Evolutionary conservation across 2,888 invertebrate species (phyloP).

Genomic region (Phortica okadai): DNA sequence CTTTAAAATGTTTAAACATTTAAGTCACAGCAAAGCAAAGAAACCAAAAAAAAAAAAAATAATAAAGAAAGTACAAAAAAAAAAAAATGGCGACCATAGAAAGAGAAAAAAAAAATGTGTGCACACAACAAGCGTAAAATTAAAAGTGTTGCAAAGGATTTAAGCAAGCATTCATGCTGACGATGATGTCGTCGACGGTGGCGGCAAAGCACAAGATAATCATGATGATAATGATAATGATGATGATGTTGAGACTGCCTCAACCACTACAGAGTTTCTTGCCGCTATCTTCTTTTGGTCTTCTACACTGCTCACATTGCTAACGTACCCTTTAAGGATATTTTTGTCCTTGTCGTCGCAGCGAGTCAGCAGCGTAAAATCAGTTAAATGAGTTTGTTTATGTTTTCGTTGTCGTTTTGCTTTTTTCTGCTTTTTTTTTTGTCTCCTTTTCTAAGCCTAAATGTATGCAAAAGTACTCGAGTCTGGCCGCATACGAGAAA

Average conservation of each 20-base stretch:
- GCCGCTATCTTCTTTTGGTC: neutral
- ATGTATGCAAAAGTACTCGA: conserved; percentile 52
- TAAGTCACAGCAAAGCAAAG: neutral
- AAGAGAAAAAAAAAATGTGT: no score
- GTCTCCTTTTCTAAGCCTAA: conserved; percentile 38
- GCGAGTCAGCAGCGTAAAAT: conserved; percentile 50
- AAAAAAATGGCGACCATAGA: neutral
- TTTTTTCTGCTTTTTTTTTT: conserved; percentile 8
- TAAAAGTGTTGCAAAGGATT: conserved; percentile 26
- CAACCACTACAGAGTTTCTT: neutral
- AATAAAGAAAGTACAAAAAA: neutral
- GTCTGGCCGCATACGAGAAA: no score
- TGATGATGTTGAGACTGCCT: neutral
- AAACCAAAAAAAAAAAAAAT: neutral
- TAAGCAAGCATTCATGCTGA: conserved; percentile 2
- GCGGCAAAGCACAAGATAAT: no score
- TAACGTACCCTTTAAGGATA: conserved; percentile 51
- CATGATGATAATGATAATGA: neutral
- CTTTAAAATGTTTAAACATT: conserved; percentile 19
- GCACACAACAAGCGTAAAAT: conserved; percentile 25
- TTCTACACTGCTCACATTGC: conserved; percentile 9
- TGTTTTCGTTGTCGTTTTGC: conserved; percentile 53
- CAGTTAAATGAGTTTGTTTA: conserved; percentile 70
- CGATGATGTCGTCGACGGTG: no score
- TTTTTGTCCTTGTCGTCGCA: no score